A percentile compares a stretch with the other conserved stretches of the same genome.
These are phyloP conservation scores for Drosophila fungiperda DNA, from an alignment of 2,888 invertebrate genomes.

Conservation along the genomic window DNA sequence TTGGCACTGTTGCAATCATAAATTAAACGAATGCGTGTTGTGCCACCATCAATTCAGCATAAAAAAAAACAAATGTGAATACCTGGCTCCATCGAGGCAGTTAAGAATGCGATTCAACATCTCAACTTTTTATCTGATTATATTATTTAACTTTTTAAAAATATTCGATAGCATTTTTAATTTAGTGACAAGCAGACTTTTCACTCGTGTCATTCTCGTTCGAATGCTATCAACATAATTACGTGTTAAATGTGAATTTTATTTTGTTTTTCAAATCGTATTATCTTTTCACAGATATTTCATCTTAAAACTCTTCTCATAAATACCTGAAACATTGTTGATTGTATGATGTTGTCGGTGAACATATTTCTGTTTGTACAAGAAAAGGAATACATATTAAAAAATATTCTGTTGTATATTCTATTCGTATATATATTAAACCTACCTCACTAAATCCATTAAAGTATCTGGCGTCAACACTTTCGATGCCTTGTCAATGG, in stretches of 20 bases:
- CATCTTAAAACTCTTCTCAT: neutral
- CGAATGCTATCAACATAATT: neutral
- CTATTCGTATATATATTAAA: neutral
- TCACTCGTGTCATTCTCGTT: neutral
- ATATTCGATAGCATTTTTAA: neutral
- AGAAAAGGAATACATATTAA: neutral
- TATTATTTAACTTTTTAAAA: neutral
- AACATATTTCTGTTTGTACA: conserved; percentile 91
- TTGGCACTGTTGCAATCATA: conserved; percentile 56
- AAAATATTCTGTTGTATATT: neutral
- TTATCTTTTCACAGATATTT: neutral
- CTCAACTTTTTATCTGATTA: neutral
- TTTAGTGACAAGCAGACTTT: neutral
- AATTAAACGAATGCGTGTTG: conserved; percentile 41
- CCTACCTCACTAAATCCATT: conserved; percentile 94
- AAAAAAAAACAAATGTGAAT: neutral
- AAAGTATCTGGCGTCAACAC: conserved; percentile 95
- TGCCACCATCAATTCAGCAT: conserved; percentile 17
- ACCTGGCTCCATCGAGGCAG: conserved; percentile 17
- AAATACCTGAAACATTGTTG: conserved; percentile 91
- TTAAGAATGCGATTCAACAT: neutral
- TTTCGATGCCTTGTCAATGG: conserved; percentile 86
- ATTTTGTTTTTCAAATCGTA: neutral
- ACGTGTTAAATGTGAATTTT: neutral
- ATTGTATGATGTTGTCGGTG: conserved; percentile 95